Base-by-base conservation (phyloP, 2,797 vertebrate species). In the Gadopsis bispinosus region DNA sequence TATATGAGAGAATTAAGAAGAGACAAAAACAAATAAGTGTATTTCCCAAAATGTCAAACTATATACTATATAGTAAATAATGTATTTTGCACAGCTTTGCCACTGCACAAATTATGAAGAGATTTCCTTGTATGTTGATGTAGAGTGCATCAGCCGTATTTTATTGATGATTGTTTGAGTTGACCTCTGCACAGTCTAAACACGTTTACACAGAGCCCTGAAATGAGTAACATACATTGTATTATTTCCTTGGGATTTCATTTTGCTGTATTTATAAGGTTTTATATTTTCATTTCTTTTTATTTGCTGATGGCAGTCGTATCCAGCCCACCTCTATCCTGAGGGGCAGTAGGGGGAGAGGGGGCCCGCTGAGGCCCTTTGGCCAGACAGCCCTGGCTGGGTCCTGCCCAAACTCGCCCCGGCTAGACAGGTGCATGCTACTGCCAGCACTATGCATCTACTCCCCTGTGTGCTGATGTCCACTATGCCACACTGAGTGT, bases 361-460 rank as follows among this genome's bases (percentile, higher is more conserved):
- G 89, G 59, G 95, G 92, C 79, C 90, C 92, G 6, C 92, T 96
- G 87, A 95, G 93, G 92, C 94, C 96, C 87, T 95, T 95, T 85
- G 93, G 91, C 83, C 94, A 95, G 84, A 95, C 93, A 72, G 87
- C 69, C 73, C 93, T 95, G 5, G 90, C 95, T 87, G 95, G 95
- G 84, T 96, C 94, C 41, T 95, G 93, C 26, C 95, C 94, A n/a
- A 93, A 94, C 94, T 96, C 96, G 51, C 95, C 95, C n/a, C 93
- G 92, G 81, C 93, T 91, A 90, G 96, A 96, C 94, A 97, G 96
- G 97, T 97, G 95, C 95, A 95, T 95, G 88, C 80, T 80, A 89
- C 89, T 91, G 82, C 80, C 88, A 89, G 94, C 87, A 75, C 29
- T 88, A 88, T 83, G 65, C 88, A 89, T 64, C 51, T 17, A 19